Evolutionary conservation across 2,888 invertebrate species (phyloP), one percentile per base, ranked within the genome.

Genomic region (Drosophila anomalipes): DNA sequence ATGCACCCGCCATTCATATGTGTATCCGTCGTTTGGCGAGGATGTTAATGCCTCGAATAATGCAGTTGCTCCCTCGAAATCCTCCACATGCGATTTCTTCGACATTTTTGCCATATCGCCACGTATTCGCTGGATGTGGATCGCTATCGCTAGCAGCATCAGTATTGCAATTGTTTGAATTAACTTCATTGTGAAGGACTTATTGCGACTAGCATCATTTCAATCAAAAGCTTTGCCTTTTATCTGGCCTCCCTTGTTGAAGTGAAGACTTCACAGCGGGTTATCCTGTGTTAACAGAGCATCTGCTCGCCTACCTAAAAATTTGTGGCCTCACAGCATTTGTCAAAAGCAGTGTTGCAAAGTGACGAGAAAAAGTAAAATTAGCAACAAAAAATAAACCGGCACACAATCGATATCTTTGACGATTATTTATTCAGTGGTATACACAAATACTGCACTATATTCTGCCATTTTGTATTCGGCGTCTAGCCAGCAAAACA

Each of bases 11-110:
- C 98, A 98, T 71, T 97, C 91, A 94, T 96, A 95, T 74, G 95
- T 95, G 91, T 79, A 86, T 26, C 83, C 83, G 22, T 98, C 98
- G 1, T 96, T 95, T 82, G 96, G 97, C 66, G 96, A 95, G 3
- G 97, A 97, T 52, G 98, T 94, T n/a, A 93, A 78, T 0, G 96
- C 97, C 79, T 96, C 95, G 92, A 98, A 98, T 52, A 99, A 93
- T 26, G 96, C 97, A 0, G 97, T 97, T 41, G 97, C 95, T 37
- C 97, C 96, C 74, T 97, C 97, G 19, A 95, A 95, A 77, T 97
- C 97, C 91, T 98, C 98, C 1, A 98, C 97, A 86, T 98, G 96
- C 33, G 98, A 98, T 91, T 97, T 97, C 85, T 95, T 95, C 53
- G 96, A 96, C 76, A 97, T 58, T 41, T 71, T 68, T 14, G 49